Evolutionary conservation across 2,888 invertebrate species (phyloP), one percentile per base, ranked within the genome.

Genomic region (Platycheirus albimanus): DNA sequence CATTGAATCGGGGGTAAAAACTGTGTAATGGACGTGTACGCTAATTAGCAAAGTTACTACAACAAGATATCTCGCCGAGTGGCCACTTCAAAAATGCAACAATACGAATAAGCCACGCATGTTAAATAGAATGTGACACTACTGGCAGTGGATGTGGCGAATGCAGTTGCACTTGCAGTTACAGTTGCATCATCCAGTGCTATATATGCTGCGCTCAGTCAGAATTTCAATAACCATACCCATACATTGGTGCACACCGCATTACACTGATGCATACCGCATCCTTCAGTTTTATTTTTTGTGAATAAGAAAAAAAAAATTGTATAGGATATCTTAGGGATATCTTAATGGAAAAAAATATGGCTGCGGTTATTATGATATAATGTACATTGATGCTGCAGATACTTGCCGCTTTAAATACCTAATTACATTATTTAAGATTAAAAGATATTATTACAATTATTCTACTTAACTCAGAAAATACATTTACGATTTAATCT

Each of bases 21-120:
- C 83, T 83, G 83, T 83, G 83, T 78, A 83, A 83, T 78, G 78
- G 78, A 78, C 83, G 78, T 78, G 83, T 69, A 58, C 74, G 83
- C 83, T 83, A 83, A 83, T 83, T 83, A 83, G 83, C 83, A 83
- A 83, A 78, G 83, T 83, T 83, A 83, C 78, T 78, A 74, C 58
- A 83, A 49, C 54, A 74, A 74, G 72, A 78, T 83, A 83, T 11
- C 58, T 78, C 72, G 72, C 63, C 72, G 43, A 83, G 83, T 72
- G 72, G 78, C 69, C 69, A 83, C 83, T 83, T 64, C 64, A 13
- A 51, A 72, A 78, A 83, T 83, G 83, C 78, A 83, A 83, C 83
- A 83, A 83, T 83, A 52, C 67, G 72, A 83, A 83, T 78, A 47
- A 78, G 72, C 83, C 83, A 83, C 83, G 83, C 83, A 83, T 78